Conservation (phyloP, 2,113 vertebrate genomes). For the Labeo rohita region DNA sequence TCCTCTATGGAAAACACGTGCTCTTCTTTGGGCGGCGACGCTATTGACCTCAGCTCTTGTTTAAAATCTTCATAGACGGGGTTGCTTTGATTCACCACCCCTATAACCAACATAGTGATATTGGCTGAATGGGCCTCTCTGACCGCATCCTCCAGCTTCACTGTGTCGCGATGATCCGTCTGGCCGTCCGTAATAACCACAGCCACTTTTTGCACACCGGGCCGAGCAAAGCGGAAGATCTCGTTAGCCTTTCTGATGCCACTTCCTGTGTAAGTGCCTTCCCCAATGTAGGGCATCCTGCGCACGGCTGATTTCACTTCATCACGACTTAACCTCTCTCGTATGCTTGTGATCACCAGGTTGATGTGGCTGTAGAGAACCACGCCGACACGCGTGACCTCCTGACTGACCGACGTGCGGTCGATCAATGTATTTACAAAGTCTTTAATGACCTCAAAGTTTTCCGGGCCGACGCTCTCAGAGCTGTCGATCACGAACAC, state of each 20-base stretch:
- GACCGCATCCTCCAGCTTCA: slow-evolving; percentile 71
- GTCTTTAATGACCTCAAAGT: slow-evolving; percentile 83
- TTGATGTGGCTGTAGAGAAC: slow-evolving; percentile 86
- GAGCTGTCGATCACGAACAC: slow-evolving; percentile 91
- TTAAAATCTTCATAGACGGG: slow-evolving; percentile 75
- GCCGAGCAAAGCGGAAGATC: slow-evolving; percentile 72
- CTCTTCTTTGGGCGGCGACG: slow-evolving; percentile 78
- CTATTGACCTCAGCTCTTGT: slow-evolving; percentile 81
- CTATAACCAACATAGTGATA: slow-evolving; percentile 84
- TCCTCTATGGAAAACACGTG: slow-evolving; percentile 82
- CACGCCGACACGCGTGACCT: slow-evolving; percentile 75
- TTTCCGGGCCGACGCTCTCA: slow-evolving; percentile 83
- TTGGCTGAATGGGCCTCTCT: slow-evolving; percentile 65
- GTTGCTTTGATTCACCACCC: slow-evolving; percentile 80
- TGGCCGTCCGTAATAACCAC: slow-evolving; percentile 86
- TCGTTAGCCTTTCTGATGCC: slow-evolving; percentile 76
- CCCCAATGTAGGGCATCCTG: slow-evolving; percentile 83
- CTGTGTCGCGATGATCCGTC: slow-evolving; percentile 75
- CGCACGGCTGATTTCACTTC: slow-evolving; percentile 76
- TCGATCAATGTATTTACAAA: slow-evolving; percentile 83
- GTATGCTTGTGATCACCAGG: slow-evolving; percentile 74
- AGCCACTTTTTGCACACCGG: slow-evolving; percentile 77
- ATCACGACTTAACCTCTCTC: slow-evolving; percentile 72
- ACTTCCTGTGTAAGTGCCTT: slow-evolving; percentile 84
- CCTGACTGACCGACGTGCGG: slow-evolving; percentile 60